These are phyloP conservation scores for Drosophila meridiana DNA, from an alignment of 2,888 invertebrate genomes.

Conservation along the genomic window DNA sequence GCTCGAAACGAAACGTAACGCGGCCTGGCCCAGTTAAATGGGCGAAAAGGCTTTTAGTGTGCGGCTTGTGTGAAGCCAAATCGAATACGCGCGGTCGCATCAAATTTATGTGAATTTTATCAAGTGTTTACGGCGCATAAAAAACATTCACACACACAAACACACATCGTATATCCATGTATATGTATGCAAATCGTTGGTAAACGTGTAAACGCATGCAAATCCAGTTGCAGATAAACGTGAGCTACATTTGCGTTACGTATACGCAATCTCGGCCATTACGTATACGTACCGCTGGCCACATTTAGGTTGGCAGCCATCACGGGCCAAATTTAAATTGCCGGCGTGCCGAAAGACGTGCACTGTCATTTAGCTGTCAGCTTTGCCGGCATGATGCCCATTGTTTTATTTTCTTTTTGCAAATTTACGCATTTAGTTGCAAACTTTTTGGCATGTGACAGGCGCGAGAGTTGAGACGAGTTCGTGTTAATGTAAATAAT, in stretches of 20 bases:
- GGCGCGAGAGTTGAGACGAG: slow-evolving; percentile 32
- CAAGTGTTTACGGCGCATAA: slow-evolving; percentile 76
- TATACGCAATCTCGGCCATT: slow-evolving; percentile 35
- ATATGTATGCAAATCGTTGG: slow-evolving; percentile 38
- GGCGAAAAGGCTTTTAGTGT: slow-evolving; percentile 68
- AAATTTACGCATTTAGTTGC: slow-evolving; percentile 46
- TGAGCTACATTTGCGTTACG: slow-evolving; percentile 27
- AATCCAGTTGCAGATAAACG: slow-evolving; percentile 55
- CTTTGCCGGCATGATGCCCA: slow-evolving; percentile 53
- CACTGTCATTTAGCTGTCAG: slow-evolving; percentile 72
- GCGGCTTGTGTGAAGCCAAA: slow-evolving; percentile 59
- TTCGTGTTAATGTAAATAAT: slow-evolving; percentile 58
- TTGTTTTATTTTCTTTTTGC: slow-evolving; percentile 51
- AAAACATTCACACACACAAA: slow-evolving; percentile 41
- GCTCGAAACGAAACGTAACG: slow-evolving; percentile 47
- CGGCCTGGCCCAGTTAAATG: slow-evolving; percentile 62
- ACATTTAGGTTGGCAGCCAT: slow-evolving; percentile 22
- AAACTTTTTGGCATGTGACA: slow-evolving; percentile 60
- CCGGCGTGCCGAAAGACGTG: slow-evolving; percentile 30
- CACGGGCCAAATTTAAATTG: slow-evolving; percentile 43
- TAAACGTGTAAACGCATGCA: slow-evolving; percentile 53
- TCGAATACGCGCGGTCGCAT: slow-evolving; percentile 59
- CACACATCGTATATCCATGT: background rate
- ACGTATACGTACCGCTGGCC: slow-evolving; percentile 42
- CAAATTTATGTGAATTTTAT: slow-evolving; percentile 77